Evolutionary conservation across 2,888 invertebrate species (phyloP), one percentile per base, ranked within the genome.

Genomic region (Apomyelois bistriatella): DNA sequence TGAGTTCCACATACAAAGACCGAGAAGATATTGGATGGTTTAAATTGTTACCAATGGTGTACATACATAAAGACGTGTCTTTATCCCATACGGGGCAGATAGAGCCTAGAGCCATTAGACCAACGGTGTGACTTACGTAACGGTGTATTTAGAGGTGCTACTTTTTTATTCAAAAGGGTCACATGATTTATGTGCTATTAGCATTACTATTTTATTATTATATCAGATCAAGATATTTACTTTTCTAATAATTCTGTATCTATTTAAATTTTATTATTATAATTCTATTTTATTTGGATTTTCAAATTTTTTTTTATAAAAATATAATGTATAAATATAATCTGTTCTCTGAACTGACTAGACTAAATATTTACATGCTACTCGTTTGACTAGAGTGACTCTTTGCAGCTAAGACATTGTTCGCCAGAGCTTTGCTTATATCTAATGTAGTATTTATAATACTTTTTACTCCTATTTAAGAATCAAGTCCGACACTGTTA

Each of bases 301-400:
- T 65, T 62, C 53, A 15, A 10, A 1, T 22, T 5, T 56, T 65
- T 66, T 70, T 63, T 56, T 69, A 66, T 3, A 72, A 72, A 76
- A 72, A 74, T 70, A 74, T 63, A 56, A 52, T 56, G 38, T 58
- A 52, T 53, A 59, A 52, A 53, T 60, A 60, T 54, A 53, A 49
- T 55, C 40, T 53, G 17, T 13, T 55, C 56, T 59, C 42, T 50
- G 32, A 35, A 17, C 46, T 54, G 40, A 47, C 60, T 66, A 69
- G 40, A 47, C 60, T 66, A 69, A 16, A 43, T 74, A 76, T 72
- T 38, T 75, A 76, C 74, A 76, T 28, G 58, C 75, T 76, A 77
- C 69, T 56, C 53, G 50, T 65, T 62, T 76, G 76, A 76, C 76
- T 77, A 76, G 76, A 71, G 48, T 63, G 46, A 66, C 69, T 64